Base-by-base conservation (phyloP, 2,797 vertebrate genomes). In the Carduelis carduelis region DNA sequence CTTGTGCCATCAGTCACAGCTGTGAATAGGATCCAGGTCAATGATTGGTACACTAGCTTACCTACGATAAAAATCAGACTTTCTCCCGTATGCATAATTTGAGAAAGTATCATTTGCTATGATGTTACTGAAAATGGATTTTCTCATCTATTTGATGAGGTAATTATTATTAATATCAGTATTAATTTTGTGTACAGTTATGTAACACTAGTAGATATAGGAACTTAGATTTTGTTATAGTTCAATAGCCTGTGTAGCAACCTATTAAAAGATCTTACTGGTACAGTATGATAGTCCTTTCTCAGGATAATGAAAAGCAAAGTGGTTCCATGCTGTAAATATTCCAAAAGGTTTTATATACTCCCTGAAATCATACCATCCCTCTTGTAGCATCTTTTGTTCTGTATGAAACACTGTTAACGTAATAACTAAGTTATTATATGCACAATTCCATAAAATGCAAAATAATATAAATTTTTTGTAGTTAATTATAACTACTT, bases 261-360 rank as follows among this genome's bases (percentile, higher is more conserved):
- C 11, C 44, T 80, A 5, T 59, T 84, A 71, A 66, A 91, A 34
- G 23, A 71, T 71, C 35, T 71, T 66, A 35, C 27, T 50, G 24
- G 44, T 87, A 28, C 2, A 0, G 5, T 30, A 2, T 57, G 32
- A 18, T 43, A 65, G 12, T 15, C 12, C 21, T 74, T 88, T 90
- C 61, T 65, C 24, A 68, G 27, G 23, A n/a, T 57, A 77, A 59
- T n/a, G 27, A 81, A 85, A 87, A 86, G 13, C 70, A 74, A 86
- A 91, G n/a, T 18, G 64, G 11, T 55, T 43, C 12, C 1, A 2
- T 2, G 23, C 24, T 3, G 0, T 12, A 52, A n/a, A 20, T 9
- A 4, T 70, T 85, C 34, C 52, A 70, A 26, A 70, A 79, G 11
- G 12, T 24, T 30, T 80, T 17, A 37, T 30, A 11, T 32, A 32